A percentile compares a stretch with the other conserved stretches of the same genome.
These are phyloP conservation scores for Deilephila porcellus DNA, from an alignment of 2,888 invertebrate species.

Conservation along the genomic window DNA sequence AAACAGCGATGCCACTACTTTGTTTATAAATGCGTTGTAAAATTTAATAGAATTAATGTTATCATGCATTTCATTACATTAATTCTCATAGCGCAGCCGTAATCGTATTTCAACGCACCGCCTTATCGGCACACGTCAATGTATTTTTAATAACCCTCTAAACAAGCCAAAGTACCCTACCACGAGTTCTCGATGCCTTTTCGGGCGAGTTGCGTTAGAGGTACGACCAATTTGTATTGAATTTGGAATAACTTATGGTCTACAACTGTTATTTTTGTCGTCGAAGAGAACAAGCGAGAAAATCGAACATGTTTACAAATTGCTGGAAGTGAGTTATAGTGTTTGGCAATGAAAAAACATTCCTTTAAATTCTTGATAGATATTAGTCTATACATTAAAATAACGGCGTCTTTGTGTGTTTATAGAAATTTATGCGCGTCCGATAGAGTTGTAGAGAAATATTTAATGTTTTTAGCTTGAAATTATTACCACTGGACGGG, in stretches of 20 bases:
- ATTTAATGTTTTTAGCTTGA: slow-evolving; percentile 10
- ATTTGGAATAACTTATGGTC: slow-evolving; percentile 20
- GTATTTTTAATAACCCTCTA: slow-evolving; percentile 44
- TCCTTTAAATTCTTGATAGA: background rate
- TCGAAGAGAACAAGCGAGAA: background rate
- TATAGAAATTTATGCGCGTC: background rate
- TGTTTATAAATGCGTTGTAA: background rate
- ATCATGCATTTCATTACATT: slow-evolving; percentile 9
- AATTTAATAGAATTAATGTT: slow-evolving; percentile 13
- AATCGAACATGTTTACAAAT: slow-evolving; percentile 18
- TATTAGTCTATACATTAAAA: background rate
- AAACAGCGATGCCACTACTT: too few species aligned
- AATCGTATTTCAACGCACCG: slow-evolving; percentile 12
- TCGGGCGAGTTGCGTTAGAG: slow-evolving; percentile 33
- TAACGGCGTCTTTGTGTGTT: background rate
- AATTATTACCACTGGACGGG: background rate
- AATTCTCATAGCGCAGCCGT: background rate
- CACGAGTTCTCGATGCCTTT: slow-evolving; percentile 36
- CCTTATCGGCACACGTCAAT: slow-evolving; percentile 36
- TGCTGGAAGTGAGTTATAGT: slow-evolving; percentile 5
- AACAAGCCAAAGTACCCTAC: slow-evolving; percentile 34
- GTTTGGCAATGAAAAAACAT: slow-evolving; percentile 5
- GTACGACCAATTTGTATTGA: background rate
- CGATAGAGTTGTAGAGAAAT: slow-evolving; percentile 9
- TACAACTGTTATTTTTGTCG: slow-evolving; percentile 1